phyloP scores from a whole-genome alignment of 2,113 vertebrate genomes.

The Oncorhynchus nerka region DNA sequence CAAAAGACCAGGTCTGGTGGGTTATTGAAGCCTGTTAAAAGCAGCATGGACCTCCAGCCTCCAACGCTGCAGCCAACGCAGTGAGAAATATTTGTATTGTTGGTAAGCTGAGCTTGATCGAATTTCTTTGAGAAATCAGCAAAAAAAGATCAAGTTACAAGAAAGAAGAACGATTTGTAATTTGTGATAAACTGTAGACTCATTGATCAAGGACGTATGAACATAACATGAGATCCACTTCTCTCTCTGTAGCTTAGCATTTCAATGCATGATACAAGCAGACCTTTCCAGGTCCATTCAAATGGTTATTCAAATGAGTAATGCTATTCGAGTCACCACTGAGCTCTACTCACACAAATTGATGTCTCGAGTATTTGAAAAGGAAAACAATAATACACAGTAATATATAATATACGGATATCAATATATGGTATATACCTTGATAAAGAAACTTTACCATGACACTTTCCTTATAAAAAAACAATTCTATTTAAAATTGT shows the following conservation, averaged over 20 bases:
- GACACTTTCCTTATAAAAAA: no score
- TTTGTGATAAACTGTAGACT: conserved; percentile 71
- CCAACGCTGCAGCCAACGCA: conserved; percentile 25
- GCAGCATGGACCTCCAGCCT: conserved; percentile 37
- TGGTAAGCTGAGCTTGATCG: conserved; percentile 71
- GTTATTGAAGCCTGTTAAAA: conserved; percentile 67
- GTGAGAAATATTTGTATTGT: conserved; percentile 72
- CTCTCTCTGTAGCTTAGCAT: conserved; percentile 36
- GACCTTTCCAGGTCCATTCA: background rate
- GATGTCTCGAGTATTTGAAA: background rate
- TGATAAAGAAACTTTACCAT: no score
- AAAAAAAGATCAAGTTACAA: conserved; percentile 73
- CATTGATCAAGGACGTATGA: conserved; percentile 70
- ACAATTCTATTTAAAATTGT: no score
- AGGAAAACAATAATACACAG: background rate
- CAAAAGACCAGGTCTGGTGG: conserved; percentile 64
- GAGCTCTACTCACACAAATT: conserved; percentile 21
- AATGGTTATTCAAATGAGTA: conserved; percentile 12
- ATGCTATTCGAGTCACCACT: conserved; percentile 28
- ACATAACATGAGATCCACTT: conserved; percentile 65
- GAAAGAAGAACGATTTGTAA: conserved; percentile 65
- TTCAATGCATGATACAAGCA: conserved; percentile 46
- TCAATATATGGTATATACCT: no score
- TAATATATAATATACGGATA: no score
- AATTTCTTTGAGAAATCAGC: conserved; percentile 76